Evolutionary conservation across 2,888 invertebrate species (phyloP), one percentile per base, ranked within the genome.

Genomic region (Brassicogethes aeneus): DNA sequence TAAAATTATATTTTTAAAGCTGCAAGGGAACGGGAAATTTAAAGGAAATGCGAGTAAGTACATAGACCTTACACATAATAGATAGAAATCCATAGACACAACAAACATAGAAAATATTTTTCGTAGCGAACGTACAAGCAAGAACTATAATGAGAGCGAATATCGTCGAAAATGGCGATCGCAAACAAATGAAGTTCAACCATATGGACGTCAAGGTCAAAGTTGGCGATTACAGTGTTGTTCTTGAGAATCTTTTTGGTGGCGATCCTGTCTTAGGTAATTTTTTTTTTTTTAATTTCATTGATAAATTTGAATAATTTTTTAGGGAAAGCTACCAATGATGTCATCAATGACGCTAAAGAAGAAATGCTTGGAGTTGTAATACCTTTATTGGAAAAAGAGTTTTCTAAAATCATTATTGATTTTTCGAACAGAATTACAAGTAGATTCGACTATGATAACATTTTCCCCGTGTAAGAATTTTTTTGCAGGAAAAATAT

Each of bases 11-110:
- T 62, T 75, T 2, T 50, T 80, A 14, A 75, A 76, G 1, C 64
- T 82, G 30, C 66, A 66, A 7, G 81, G 81, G 36, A 65, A 74
- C 17, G 82, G 82, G 1, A 72, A 68, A 2, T 63, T 81, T 43
- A 58, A 54, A n/a, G 78, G 76, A 17, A 79, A 80, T 54, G 73
- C 73, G 17, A 59, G 75, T 75, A 50, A 68, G 68, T 40, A n/a
- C n/a, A n/a, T n/a, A n/a, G n/a, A n/a, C n/a, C n/a, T n/a, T 10
- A 23, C 23, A 23, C 23, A 23, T 7, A 23, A 5, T 23, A 23
- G n/a, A n/a, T n/a, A n/a, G n/a, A n/a, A n/a, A n/a, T n/a, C n/a
- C n/a, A n/a, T n/a, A n/a, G n/a, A n/a, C n/a, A n/a, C n/a, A n/a
- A n/a, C n/a, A n/a, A n/a, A n/a, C n/a, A n/a, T n/a, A 23, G 23